These are phyloP conservation scores for Laothoe populi DNA, from an alignment of 2,888 invertebrate genomes.

Conservation along the genomic window DNA sequence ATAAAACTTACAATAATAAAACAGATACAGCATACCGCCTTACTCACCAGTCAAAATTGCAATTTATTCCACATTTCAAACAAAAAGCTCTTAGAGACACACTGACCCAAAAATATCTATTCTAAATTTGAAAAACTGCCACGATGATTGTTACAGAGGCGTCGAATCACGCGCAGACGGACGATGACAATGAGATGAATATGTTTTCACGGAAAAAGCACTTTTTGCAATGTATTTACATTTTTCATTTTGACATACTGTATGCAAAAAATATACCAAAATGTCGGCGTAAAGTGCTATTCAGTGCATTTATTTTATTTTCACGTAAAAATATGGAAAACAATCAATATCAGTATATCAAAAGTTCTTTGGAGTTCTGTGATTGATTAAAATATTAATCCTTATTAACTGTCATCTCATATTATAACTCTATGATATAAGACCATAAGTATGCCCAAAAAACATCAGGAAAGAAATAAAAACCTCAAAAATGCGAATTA, in stretches of 20 bases:
- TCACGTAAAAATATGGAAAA: no score
- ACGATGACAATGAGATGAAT: background rate
- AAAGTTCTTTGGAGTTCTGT: no score
- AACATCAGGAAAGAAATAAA: no score
- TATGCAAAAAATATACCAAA: background rate
- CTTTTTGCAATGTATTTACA: background rate
- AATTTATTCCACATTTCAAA: constrained; percentile 4
- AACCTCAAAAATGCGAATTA: no score
- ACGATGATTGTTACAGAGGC: background rate
- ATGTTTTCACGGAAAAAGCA: background rate
- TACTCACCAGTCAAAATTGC: background rate
- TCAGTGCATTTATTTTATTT: background rate
- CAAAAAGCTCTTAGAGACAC: background rate
- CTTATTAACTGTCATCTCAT: no score
- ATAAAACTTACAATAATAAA: background rate
- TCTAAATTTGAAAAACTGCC: background rate
- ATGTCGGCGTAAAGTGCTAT: background rate
- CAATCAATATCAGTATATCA: no score
- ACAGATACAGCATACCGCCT: background rate
- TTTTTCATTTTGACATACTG: background rate
- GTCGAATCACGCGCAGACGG: background rate
- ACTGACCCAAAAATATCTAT: constrained; percentile 3
- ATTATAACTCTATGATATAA: no score
- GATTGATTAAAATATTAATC: no score
- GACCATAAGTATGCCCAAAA: no score